Base-by-base conservation (phyloP, 2,888 invertebrate species). In the Rhagonycha fulva region DNA sequence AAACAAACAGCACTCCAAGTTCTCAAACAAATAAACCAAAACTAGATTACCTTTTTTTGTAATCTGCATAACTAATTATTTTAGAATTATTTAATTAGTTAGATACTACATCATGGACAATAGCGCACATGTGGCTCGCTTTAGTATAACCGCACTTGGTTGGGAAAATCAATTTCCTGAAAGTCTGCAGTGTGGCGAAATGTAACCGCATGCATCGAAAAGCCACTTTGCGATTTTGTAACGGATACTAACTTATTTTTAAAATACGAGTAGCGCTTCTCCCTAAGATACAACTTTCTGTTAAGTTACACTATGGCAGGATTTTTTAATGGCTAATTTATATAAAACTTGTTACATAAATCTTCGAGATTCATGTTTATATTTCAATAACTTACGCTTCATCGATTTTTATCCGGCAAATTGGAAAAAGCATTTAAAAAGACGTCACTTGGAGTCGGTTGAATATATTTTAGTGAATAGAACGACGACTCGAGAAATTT, bases 101-200 rank as follows among this genome's bases (percentile, higher is more conserved):
- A 81, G 79, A 79, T 76, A 79, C 78, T 82, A 81, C 81, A 82
- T 82, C 82, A 83, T 82, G 82, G 83, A 81, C 82, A 66, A 66
- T 66, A 80, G 78, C 80, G 82, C 83, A 83, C 82, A 83, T 83
- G 82, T 83, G 83, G 82, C 81, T 77, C 82, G 79, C 77, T 80
- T 81, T 80, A 80, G 80, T 83, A 82, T 79, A 81, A 82, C 83
- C 83, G 82, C 83, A 84, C 82, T 82, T 82, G 80, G 83, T 81
- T 82, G 83, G 80, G 83, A 84, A 84, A 85, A 85, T 85, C 85
- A 85, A 85, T 85, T 85, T 85, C 84, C 85, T 82, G 82, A 80
- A 81, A 81, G 82, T 80, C 82, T 83, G 82, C 83, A 81, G 81
- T 81, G 82, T 82, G 82, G 82, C 79, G 80, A 79, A 80, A 80